A percentile compares a stretch with the other conserved stretches of the same genome.
These are phyloP conservation scores for Orestias chungarensis DNA, from an alignment of 2,797 vertebrate genomes.

Conservation along the genomic window DNA sequence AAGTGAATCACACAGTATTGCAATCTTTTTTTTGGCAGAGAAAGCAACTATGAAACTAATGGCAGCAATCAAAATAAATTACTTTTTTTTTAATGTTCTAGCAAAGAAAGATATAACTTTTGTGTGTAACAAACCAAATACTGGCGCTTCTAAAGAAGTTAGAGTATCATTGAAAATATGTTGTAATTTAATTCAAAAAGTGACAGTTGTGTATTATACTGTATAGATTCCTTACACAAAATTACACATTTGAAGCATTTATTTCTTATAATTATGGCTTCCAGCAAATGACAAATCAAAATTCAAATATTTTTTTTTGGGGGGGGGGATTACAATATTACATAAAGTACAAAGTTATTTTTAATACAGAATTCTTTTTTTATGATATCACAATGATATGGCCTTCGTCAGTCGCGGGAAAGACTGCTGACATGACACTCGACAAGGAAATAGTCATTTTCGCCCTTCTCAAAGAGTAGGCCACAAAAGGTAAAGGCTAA, in stretches of 20 bases:
- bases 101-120: neutral
- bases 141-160: neutral
- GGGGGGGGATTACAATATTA: neutral
- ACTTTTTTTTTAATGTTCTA: too few relatives aligned
- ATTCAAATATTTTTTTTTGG: too few relatives aligned
- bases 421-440: neutral
- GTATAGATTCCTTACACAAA: neutral
- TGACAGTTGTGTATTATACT: neutral
- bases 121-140: constrained; percentile 11
- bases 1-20: constrained; percentile 10
- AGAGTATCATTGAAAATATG: neutral
- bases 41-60: constrained; percentile 7
- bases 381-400: neutral
- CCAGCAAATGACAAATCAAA: neutral
- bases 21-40: constrained; percentile 2
- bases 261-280: neutral
- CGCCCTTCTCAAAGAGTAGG: neutral
- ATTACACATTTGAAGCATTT: neutral
- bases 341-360: neutral
- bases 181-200: neutral
- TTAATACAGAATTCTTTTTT: neutral
- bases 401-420: neutral
- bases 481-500: neutral
- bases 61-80: constrained; percentile 10
- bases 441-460: neutral